Evolutionary conservation across 2,888 invertebrate genomes (phyloP), one percentile per base, ranked within the genome.

Genomic region (Carterocephalus palaemon): DNA sequence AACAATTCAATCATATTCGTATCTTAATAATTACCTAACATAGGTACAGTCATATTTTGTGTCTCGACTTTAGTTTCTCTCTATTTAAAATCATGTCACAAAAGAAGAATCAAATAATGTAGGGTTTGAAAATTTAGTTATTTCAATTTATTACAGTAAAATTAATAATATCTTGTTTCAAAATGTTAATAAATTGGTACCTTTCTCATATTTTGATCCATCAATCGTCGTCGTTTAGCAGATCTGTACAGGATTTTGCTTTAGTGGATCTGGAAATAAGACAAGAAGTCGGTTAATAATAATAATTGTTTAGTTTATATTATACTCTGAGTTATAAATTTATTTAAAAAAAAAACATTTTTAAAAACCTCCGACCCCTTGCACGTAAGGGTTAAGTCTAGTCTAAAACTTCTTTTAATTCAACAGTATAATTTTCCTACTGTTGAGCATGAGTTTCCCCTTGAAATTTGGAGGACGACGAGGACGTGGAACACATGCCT

Each of bases 181-280:
- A 26, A 2, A 16, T 19, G 4, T 34, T 5, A 41, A 22, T 9
- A 15, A 32, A 12, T 24, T 20, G 9, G 16, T 24, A 10, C 3
- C 23, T 12, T 19, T 15, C 15, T 12, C n/a, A n/a, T 42, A 6
- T 8, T 4, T 38, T 16, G 16, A 22, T 20, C 20, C 10, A 63
- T 88, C 72, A 89, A 59, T 89, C 82, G 53, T 90, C 90, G 57
- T 88, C 85, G 55, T 91, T 89, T 24, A 91, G 83, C 57, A 92
- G 89, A 78, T 92, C 92, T 67, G 91, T 91, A 75, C 92, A 92
- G 49, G 92, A 92, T 78, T 92, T 92, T 26, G 92, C 91, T 87
- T 92, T 92, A 70, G 88, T 85, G 52, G 89, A 84, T 72, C 92
- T 92, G 88, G 56, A 90, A 90, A 47, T 55, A 51, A 51, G 26